Evolutionary conservation across 2,888 invertebrate genomes (phyloP).

Genomic region (Actias luna): DNA sequence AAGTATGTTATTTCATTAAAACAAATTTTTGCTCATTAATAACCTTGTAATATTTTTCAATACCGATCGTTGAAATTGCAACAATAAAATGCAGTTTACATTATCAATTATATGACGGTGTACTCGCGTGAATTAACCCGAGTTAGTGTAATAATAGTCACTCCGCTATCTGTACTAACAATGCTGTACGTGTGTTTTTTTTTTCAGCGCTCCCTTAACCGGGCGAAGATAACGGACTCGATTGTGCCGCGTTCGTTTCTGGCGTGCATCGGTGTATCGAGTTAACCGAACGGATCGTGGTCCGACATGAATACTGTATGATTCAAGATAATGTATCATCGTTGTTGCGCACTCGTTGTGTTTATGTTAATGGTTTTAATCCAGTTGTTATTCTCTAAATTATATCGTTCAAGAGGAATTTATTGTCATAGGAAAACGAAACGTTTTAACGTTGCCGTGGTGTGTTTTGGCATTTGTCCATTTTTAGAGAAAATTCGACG

Average conservation of each 20-base stretch:
- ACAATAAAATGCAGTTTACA: background rate
- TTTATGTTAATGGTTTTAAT: background rate
- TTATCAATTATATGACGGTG: background rate
- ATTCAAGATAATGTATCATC: background rate
- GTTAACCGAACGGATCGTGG: background rate
- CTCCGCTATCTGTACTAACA: background rate
- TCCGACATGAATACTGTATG: background rate
- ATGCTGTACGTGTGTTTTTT: background rate
- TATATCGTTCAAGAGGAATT: background rate
- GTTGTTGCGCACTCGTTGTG: background rate
- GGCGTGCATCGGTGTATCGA: background rate
- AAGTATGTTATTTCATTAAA: no score
- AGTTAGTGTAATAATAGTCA: background rate
- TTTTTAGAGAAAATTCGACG: no score
- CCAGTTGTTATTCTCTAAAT: background rate
- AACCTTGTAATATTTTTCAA: background rate
- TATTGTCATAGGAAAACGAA: background rate
- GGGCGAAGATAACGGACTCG: background rate
- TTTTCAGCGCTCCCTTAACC: background rate
- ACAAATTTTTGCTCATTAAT: no score
- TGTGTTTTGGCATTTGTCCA: no score
- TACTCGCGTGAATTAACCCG: background rate
- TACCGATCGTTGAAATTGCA: background rate
- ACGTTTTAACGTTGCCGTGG: background rate
- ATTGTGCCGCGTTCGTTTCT: background rate